Conservation (phyloP, 2,888 invertebrate genomes). For the Mermis nigrescens region DNA sequence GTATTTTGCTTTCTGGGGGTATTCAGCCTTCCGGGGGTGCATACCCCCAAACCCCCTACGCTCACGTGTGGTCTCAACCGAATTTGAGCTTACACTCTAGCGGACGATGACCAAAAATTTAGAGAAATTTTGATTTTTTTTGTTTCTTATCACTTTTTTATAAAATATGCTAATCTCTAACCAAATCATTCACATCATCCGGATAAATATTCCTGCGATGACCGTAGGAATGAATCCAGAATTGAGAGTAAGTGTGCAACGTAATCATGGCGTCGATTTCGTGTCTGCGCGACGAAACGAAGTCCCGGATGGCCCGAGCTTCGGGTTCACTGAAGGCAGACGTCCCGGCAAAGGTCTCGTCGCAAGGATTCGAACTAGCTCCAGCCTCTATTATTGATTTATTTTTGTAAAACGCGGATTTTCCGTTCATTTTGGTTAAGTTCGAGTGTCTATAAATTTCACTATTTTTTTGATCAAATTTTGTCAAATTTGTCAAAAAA, state of each 20-base stretch:
- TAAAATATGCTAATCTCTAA: too few relatives aligned
- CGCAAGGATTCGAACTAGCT: constrained; percentile 25
- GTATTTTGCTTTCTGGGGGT: too few relatives aligned
- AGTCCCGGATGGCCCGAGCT: constrained; percentile 24
- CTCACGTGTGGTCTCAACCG: too few relatives aligned
- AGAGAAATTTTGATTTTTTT: too few relatives aligned
- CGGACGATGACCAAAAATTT: too few relatives aligned
- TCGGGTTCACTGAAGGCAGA: constrained; percentile 28
- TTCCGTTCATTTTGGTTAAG: background rate
- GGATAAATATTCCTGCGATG: constrained; percentile 25
- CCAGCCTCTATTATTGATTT: constrained; percentile 16
- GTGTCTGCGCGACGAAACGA: constrained; percentile 22
- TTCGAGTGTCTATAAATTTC: background rate
- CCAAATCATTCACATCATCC: constrained; percentile 26
- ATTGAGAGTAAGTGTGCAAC: constrained; percentile 30
- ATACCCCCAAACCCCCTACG: too few relatives aligned
- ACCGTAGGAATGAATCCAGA: constrained; percentile 31
- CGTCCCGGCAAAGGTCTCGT: constrained; percentile 28
- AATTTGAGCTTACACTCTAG: too few relatives aligned
- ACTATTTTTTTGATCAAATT: background rate
- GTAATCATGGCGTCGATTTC: constrained; percentile 31
- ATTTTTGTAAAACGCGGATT: background rate
- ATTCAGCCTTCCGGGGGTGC: too few relatives aligned
- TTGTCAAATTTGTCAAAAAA: too few relatives aligned
- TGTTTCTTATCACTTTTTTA: too few relatives aligned